Base-by-base conservation (phyloP, 2,797 vertebrate species). In the Thaleichthys pacificus region DNA sequence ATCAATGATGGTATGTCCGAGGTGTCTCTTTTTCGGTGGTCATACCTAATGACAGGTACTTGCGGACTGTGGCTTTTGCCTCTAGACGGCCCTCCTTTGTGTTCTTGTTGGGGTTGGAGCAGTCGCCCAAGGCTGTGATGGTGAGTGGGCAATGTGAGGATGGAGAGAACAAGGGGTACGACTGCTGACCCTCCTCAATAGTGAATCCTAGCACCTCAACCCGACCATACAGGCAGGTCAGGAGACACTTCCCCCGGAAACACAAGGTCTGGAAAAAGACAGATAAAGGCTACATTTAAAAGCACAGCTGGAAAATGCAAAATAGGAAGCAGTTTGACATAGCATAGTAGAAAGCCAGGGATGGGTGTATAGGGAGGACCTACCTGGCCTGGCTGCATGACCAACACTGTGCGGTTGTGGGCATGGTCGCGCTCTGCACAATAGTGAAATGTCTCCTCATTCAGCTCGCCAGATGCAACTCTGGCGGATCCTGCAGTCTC, bases 201-300 rank as follows among this genome's bases (percentile, higher is more conserved):
- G 89, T 93, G 82, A 96, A 96, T 1, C 96, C 97, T 75, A 96
- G 84, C 26, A 98, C 94, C 22, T 94, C 94, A n/a, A 97, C 94
- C 0, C 93, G 93, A 2, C 97, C 97, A 0, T 94, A 95, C 14
- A 99, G 88, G 81, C 96, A 98, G 0, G 93, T 95, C 87, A 99
- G 68, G n/a, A 92, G 88, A 66, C 96, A 96, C 51, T 93, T 94
- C 1, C 97, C 97, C 0, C 93, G 90, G 69, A 98, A 98, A 69
- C 94, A 94, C 85, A 98, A 88, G 3, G 78, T 87, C 97, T 99
- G 85, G 26, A 80, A 70, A 61, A 56, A 47, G 12, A 14, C 42
- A 47, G 42, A 47, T 14, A 14, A 47, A 11, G 9, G 42, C 11
- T 47, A 2, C 1, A n/a, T 32, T 19, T 42, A 3, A 15, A 11